phyloP scores from a whole-genome alignment of 1,140 invertebrate species.

The Neomicropteryx cornuta region DNA sequence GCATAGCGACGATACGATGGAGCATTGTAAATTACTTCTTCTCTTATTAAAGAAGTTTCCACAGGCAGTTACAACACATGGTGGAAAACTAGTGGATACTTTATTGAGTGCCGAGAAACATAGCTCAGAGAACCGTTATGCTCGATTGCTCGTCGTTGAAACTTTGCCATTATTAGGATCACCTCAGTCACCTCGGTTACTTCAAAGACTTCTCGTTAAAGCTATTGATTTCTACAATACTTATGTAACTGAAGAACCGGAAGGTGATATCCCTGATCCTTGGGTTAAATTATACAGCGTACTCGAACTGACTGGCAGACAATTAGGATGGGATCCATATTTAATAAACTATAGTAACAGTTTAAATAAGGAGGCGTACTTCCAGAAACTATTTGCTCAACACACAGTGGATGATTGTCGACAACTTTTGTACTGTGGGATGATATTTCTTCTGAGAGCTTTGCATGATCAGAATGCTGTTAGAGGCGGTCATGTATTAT shows the following conservation, averaged over 20 bases:
- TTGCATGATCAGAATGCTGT: slow-evolving; percentile 52
- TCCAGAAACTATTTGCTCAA: slow-evolving; percentile 48
- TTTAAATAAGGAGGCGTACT: slow-evolving; percentile 53
- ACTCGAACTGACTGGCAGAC: slow-evolving; percentile 59
- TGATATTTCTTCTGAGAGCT: slow-evolving; percentile 57
- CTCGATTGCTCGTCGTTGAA: slow-evolving; percentile 62
- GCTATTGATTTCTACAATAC: slow-evolving; percentile 52
- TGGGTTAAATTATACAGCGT: slow-evolving; percentile 71
- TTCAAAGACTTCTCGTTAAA: slow-evolving; percentile 51
- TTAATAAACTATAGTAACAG: slow-evolving; percentile 36
- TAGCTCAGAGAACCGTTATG: slow-evolving; percentile 61
- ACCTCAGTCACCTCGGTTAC: slow-evolving; percentile 49
- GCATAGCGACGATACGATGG: slow-evolving; percentile 76
- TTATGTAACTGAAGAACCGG: slow-evolving; percentile 50
- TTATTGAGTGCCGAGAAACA: slow-evolving; percentile 66
- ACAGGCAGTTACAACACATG: slow-evolving; percentile 62
- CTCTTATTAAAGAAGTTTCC: slow-evolving; percentile 72
- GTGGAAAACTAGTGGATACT: slow-evolving; percentile 64
- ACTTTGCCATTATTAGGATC: slow-evolving; percentile 59
- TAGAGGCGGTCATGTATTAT: slow-evolving; percentile 34
- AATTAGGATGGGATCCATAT: slow-evolving; percentile 68
- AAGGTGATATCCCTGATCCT: slow-evolving; percentile 57
- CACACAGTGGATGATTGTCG: slow-evolving; percentile 42
- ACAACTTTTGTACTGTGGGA: slow-evolving; percentile 53
- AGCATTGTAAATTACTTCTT: slow-evolving; percentile 71